Evolutionary conservation across 92 coral and sea anemone genomes (phyloP).

Genomic region (Hydrozoanthus gracilis): DNA sequence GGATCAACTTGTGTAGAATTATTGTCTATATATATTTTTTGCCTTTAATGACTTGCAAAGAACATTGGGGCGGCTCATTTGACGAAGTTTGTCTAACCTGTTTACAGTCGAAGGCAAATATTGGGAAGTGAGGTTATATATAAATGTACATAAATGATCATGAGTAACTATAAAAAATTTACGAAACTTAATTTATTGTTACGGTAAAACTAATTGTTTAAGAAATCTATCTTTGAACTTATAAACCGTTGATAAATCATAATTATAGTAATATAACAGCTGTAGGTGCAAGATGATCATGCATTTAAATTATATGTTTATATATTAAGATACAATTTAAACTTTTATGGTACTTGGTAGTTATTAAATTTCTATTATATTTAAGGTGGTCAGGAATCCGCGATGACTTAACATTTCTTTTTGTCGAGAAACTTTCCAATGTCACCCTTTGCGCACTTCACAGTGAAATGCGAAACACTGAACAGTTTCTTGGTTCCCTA

Average conservation of each 20-base stretch:
- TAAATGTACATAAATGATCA: too few relatives aligned
- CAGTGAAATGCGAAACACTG: conserved; percentile 9
- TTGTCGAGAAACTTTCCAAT: neutral
- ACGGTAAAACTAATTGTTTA: neutral
- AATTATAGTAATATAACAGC: neutral
- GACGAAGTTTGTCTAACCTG: conserved; percentile 68
- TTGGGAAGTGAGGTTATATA: conserved; percentile 47
- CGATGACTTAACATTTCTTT: neutral
- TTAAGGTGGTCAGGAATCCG: conserved; percentile 48
- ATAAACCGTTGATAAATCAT: neutral
- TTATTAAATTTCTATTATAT: neutral
- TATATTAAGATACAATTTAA: too few relatives aligned
- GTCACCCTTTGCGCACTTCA: conserved; percentile 35
- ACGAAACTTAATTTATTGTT: too few relatives aligned
- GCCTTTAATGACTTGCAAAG: conserved; percentile 50
- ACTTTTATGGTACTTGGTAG: too few relatives aligned
- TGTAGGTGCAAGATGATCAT: neutral
- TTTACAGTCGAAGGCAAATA: conserved; percentile 64
- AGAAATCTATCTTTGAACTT: neutral
- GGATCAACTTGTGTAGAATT: neutral
- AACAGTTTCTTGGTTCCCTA: conserved; percentile 26
- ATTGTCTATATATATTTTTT: neutral
- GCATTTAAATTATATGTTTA: too few relatives aligned
- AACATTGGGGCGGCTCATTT: conserved; percentile 58
- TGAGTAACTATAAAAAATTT: too few relatives aligned